These are phyloP conservation scores for Eretmocerus hayati DNA, from an alignment of 2,888 invertebrate species.

Conservation along the genomic window DNA sequence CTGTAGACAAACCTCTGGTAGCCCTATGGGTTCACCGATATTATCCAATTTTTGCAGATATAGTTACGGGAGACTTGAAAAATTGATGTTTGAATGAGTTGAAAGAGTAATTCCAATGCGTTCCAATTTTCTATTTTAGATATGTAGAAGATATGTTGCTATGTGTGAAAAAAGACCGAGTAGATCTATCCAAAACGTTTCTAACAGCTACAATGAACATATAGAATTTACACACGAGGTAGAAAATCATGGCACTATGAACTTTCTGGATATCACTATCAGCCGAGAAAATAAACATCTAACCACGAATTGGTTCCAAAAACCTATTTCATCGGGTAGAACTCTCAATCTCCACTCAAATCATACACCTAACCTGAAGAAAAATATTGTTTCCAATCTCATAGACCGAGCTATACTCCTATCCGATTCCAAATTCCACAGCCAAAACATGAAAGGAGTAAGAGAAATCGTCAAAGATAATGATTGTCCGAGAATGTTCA, in stretches of 20 bases:
- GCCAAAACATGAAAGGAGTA: neutral
- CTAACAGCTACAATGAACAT: neutral
- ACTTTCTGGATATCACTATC: neutral
- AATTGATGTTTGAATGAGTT: neutral
- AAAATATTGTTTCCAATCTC: neutral
- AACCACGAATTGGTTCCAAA: neutral
- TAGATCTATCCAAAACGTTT: neutral
- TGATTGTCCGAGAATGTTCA: neutral
- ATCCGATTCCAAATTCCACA: neutral
- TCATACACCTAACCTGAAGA: neutral
- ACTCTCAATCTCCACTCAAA: neutral
- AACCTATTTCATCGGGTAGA: too few relatives aligned
- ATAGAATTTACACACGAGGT: neutral
- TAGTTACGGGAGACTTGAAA: neutral
- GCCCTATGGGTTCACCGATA: neutral
- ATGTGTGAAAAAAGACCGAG: neutral
- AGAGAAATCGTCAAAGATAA: neutral
- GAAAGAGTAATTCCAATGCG: neutral
- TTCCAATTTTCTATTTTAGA: neutral
- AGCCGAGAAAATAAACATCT: neutral
- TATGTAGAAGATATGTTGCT: neutral
- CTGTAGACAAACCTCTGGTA: neutral
- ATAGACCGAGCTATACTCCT: neutral
- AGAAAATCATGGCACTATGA: neutral
- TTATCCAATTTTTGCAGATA: neutral